A percentile compares a stretch with the other conserved stretches of the same genome.
Evolutionary conservation across 53 echinoderm and acorn worm genomes (phyloP).

Genomic region (Echinarachnius parma): DNA sequence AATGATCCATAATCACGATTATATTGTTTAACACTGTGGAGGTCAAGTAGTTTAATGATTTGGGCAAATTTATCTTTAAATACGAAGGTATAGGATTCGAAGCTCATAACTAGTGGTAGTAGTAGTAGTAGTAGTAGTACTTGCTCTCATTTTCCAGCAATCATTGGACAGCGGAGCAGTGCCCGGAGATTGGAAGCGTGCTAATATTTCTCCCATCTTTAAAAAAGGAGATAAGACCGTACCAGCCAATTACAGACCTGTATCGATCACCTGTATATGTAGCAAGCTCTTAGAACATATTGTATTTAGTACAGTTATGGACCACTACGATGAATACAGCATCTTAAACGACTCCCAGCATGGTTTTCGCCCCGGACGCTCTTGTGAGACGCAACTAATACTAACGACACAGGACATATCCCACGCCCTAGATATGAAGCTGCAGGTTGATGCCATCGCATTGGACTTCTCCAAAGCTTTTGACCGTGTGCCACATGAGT

Average conservation of each 20-base stretch:
- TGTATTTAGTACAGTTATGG: conserved; percentile 47
- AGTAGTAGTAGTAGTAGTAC: too few relatives aligned
- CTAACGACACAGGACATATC: conserved; percentile 43
- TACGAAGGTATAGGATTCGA: too few relatives aligned
- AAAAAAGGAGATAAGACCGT: conserved; percentile 41
- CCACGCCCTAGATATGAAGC: conserved; percentile 41
- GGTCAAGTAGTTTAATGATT: too few relatives aligned
- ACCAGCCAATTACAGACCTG: conserved; percentile 43
- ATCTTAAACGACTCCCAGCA: conserved; percentile 43
- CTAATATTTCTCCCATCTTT: conserved; percentile 39
- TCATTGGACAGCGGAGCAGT: conserved; percentile 46
- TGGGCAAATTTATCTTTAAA: too few relatives aligned
- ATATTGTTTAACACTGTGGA: too few relatives aligned
- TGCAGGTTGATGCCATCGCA: conserved; percentile 36
- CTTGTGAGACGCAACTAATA: conserved; percentile 53
- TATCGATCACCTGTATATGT: conserved; percentile 35
- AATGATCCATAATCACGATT: too few relatives aligned
- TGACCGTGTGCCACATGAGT: too few relatives aligned
- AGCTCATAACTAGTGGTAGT: too few relatives aligned
- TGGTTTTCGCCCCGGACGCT: conserved; percentile 43
- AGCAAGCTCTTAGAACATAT: conserved; percentile 45
- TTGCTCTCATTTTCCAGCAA: conserved; percentile 50
- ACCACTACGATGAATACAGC: conserved; percentile 41
- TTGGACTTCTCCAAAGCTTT: conserved; percentile 52
- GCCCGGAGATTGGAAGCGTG: conserved; percentile 35